Conservation (phyloP, 2,113 vertebrate genomes). For the Megaptera novaeangliae region DNA sequence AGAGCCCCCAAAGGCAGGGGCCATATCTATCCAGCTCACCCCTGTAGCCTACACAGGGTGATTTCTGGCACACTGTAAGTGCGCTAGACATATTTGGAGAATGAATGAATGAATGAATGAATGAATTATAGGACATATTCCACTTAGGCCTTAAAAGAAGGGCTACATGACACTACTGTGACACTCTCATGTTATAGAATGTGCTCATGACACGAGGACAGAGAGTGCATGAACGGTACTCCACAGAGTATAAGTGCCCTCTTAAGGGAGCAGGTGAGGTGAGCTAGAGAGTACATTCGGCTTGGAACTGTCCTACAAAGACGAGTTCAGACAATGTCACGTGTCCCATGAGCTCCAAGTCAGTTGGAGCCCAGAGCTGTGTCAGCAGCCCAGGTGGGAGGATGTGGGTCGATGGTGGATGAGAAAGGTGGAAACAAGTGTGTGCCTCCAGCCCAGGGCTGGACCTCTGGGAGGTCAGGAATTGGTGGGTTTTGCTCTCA, state of each 20-base stretch:
- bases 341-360: not conserved
- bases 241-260: not conserved
- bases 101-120: not conserved
- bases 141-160: not conserved
- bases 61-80: not conserved
- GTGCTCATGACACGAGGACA: not conserved
- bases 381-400: not conserved
- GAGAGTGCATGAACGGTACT: not conserved
- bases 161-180: rapidly evolving
- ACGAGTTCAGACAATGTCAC: not conserved
- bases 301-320: not conserved
- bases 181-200: rapidly evolving
- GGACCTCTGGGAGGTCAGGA: not conserved
- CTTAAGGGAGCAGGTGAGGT: not conserved
- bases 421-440: not conserved
- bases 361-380: not conserved
- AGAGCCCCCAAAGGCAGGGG: not conserved
- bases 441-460: not conserved
- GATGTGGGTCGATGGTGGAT: not conserved
- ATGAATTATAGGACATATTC: not conserved
- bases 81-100: not conserved
- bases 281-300: not conserved
- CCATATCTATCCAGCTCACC: not conserved
- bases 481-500: not conserved
- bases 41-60: not conserved